Percentiles rank a stretch among this genome's conserved stretches.
These are phyloP conservation scores for Drosophila pachea DNA, from an alignment of 1,140 invertebrate species.

Conservation along the genomic window DNA sequence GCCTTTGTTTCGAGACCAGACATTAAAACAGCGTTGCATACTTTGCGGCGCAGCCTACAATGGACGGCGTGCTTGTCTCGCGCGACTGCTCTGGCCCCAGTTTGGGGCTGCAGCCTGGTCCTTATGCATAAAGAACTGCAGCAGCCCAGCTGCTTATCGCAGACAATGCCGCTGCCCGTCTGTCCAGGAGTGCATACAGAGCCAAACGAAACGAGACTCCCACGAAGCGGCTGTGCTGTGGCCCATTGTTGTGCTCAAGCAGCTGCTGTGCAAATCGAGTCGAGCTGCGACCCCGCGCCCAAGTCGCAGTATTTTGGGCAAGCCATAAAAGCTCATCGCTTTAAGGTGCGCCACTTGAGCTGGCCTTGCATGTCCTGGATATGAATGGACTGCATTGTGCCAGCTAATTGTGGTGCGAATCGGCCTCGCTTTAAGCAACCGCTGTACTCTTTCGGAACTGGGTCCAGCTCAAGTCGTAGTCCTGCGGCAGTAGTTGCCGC, in stretches of 20 bases:
- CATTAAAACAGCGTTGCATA: conserved; percentile 71
- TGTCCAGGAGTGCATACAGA: neutral
- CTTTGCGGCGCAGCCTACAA: conserved; percentile 61
- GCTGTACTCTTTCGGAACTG: too few relatives aligned
- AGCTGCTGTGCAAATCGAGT: neutral
- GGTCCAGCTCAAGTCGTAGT: neutral
- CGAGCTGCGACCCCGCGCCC: neutral
- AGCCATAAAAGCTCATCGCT: too few relatives aligned
- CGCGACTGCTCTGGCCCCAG: neutral
- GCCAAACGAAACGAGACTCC: neutral
- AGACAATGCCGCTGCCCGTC: conserved; percentile 1
- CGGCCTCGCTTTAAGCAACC: neutral
- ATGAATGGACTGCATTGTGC: too few relatives aligned
- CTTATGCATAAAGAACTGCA: conserved; percentile 33
- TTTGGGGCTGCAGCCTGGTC: conserved; percentile 1
- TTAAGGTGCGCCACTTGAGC: too few relatives aligned
- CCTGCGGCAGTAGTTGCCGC: too few relatives aligned
- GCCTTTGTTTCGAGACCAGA: conserved; percentile 39
- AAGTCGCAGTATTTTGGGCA: too few relatives aligned
- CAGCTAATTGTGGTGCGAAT: neutral
- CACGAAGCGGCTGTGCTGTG: neutral
- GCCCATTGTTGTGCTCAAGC: neutral
- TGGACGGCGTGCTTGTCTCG: conserved; percentile 5
- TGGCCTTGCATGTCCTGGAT: too few relatives aligned
- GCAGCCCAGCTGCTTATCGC: conserved; percentile 18